Evolutionary conservation across 92 coral and sea anemone species (phyloP).

Genomic region (Paragorgia papillata): DNA sequence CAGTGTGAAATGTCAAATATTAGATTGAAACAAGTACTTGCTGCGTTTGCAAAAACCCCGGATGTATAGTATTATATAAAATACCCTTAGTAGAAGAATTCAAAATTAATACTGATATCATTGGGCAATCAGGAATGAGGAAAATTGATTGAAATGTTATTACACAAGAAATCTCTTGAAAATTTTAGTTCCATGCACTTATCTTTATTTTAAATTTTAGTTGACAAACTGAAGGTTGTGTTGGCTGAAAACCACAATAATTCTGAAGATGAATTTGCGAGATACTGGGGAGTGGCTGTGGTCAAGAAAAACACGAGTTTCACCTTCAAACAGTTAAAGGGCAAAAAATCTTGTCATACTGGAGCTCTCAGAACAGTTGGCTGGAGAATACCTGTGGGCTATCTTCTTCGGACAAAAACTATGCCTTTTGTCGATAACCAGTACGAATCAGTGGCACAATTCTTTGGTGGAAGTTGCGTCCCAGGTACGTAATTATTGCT

Average conservation of each 20-base stretch:
- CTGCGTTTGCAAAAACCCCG: too few species aligned
- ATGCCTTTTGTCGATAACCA: slow-evolving; percentile 11
- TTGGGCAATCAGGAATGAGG: too few species aligned
- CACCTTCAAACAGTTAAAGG: slow-evolving; percentile 48
- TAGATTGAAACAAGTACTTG: too few species aligned
- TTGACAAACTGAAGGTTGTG: slow-evolving; percentile 35
- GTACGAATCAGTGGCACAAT: slow-evolving; percentile 57
- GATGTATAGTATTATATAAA: too few species aligned
- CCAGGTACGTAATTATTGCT: slow-evolving; percentile 71
- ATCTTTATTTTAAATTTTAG: not conserved
- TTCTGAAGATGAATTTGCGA: not conserved
- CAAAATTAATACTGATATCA: too few species aligned
- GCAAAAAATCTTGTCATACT: slow-evolving; percentile 79
- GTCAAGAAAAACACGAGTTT: slow-evolving; percentile 50
- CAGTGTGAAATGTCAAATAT: too few species aligned
- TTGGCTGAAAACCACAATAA: slow-evolving; percentile 28
- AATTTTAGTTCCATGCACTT: not conserved
- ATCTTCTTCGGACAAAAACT: slow-evolving; percentile 37
- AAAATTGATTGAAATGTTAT: too few species aligned
- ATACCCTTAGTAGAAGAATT: too few species aligned
- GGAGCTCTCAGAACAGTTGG: slow-evolving; percentile 73
- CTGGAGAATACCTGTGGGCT: slow-evolving; percentile 79
- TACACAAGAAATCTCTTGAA: not conserved
- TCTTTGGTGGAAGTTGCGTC: slow-evolving; percentile 72
- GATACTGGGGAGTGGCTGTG: slow-evolving; percentile 81